phyloP scores from a whole-genome alignment of 2,113 vertebrate species.

The Okapia johnstoni region DNA sequence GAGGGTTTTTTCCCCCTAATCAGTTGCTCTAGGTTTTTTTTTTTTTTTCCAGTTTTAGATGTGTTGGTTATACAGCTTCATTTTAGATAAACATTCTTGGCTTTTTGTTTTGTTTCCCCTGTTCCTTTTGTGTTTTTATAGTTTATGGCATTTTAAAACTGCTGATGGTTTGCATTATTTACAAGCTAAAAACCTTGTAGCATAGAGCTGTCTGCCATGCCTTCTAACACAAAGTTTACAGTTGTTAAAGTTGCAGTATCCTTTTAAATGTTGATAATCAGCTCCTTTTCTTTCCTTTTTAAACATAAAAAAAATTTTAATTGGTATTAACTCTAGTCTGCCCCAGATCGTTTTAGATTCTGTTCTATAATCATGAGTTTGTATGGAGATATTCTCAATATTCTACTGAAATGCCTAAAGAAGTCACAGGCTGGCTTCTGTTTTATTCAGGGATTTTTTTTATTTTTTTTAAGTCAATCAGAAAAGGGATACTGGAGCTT shows the following conservation, averaged over 20 bases:
- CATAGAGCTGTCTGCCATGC: slow-evolving; percentile 78
- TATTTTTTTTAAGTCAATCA: slow-evolving; percentile 61
- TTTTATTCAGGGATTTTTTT: slow-evolving; percentile 85
- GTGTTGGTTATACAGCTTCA: slow-evolving; percentile 75
- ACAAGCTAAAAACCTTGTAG: slow-evolving; percentile 76
- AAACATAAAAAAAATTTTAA: slow-evolving; percentile 37
- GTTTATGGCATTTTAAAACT: slow-evolving; percentile 72
- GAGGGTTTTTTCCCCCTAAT: slow-evolving; percentile 71
- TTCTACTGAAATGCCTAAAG: slow-evolving; percentile 77
- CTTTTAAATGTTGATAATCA: slow-evolving; percentile 71
- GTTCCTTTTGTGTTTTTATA: slow-evolving; percentile 54
- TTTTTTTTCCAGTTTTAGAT: slow-evolving; percentile 79
- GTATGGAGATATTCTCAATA: slow-evolving; percentile 68
- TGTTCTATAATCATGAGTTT: slow-evolving; percentile 61
- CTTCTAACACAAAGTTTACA: slow-evolving; percentile 76
- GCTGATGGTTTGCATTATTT: slow-evolving; percentile 79
- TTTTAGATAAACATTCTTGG: slow-evolving; percentile 73
- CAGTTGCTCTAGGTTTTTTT: slow-evolving; percentile 72
- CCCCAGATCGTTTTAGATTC: slow-evolving; percentile 49
- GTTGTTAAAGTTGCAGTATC: slow-evolving; percentile 78
- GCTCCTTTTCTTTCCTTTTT: slow-evolving; percentile 70
- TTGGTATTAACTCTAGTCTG: slow-evolving; percentile 59
- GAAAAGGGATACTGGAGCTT: slow-evolving; percentile 80
- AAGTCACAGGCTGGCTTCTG: slow-evolving; percentile 82
- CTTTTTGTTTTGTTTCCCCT: slow-evolving; percentile 40